Conservation (phyloP, 2,797 vertebrate genomes). For the Oreochromis grahami region DNA sequence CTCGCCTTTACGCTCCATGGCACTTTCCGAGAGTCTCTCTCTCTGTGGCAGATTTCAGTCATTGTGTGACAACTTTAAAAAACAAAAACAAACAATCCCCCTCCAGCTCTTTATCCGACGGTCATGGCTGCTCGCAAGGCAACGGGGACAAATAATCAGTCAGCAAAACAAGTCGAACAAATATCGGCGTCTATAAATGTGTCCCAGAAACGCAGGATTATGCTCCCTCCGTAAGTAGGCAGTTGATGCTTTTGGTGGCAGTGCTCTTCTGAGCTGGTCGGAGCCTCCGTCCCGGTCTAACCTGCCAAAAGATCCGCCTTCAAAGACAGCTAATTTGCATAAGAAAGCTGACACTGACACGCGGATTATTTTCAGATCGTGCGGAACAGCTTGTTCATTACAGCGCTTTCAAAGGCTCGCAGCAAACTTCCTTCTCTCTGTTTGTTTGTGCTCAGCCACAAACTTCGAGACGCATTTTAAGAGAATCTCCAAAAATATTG, state of each 20-base stretch:
- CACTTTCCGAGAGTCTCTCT: slow-evolving; percentile 21
- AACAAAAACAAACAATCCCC: neutral
- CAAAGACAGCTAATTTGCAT: slow-evolving; percentile 92
- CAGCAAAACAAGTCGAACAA: neutral
- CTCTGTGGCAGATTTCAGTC: neutral
- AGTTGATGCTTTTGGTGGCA: slow-evolving; percentile 49
- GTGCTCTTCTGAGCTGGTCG: slow-evolving; percentile 66
- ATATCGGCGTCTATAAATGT: neutral
- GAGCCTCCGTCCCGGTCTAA: slow-evolving; percentile 74
- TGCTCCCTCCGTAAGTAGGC: slow-evolving; percentile 24
- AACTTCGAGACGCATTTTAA: slow-evolving; percentile 51
- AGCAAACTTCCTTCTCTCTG: slow-evolving; percentile 66
- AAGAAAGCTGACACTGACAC: slow-evolving; percentile 93
- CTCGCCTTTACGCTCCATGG: slow-evolving; percentile 12
- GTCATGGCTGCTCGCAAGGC: neutral
- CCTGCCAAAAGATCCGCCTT: slow-evolving; percentile 88
- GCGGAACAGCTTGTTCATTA: slow-evolving; percentile 82
- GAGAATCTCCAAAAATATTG: slow-evolving; percentile 35
- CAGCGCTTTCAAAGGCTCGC: slow-evolving; percentile 67
- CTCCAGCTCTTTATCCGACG: neutral
- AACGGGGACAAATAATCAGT: neutral
- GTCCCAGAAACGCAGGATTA: slow-evolving; percentile 5
- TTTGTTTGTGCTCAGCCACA: slow-evolving; percentile 50
- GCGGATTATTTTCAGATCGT: slow-evolving; percentile 87
- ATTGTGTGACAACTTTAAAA: slow-evolving; percentile 27